A percentile compares a stretch with the other conserved stretches of the same genome.
Conservation (phyloP, 2,797 vertebrate genomes). For the Macroramphosus scolopax region DNA sequence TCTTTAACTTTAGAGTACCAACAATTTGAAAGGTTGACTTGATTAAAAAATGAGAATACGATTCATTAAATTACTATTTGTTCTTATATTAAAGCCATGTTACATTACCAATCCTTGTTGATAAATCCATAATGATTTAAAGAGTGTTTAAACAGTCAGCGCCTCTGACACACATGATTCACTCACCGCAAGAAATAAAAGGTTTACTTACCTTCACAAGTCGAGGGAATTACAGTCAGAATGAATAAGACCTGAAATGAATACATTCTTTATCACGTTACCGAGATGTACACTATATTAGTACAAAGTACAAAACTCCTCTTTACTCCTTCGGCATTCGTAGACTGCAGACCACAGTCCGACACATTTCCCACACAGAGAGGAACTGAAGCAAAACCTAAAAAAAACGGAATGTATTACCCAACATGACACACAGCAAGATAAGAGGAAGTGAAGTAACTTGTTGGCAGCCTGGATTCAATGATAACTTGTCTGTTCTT, state of each 20-base stretch:
- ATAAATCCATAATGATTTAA: too few species aligned
- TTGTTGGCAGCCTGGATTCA: neutral
- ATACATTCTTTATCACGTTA: conserved; percentile 40
- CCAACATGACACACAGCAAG: conserved; percentile 36
- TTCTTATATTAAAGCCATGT: too few species aligned
- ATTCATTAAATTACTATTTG: too few species aligned
- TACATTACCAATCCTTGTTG: too few species aligned
- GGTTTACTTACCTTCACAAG: conserved; percentile 41
- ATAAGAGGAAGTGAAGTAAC: conserved; percentile 57
- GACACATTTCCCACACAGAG: conserved; percentile 24
- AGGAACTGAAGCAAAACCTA: conserved; percentile 64
- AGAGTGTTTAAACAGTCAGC: too few species aligned
- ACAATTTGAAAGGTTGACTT: too few species aligned
- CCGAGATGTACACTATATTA: neutral
- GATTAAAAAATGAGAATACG: too few species aligned
- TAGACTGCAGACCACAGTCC: neutral
- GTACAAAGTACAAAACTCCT: neutral
- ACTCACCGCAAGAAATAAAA: neutral
- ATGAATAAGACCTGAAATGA: neutral
- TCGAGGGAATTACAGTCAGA: conserved; percentile 5
- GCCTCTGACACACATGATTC: neutral
- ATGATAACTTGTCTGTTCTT: too few species aligned
- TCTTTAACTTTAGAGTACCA: too few species aligned
- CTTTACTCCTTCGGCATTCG: neutral
- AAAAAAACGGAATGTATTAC: conserved; percentile 52